Conservation (phyloP, 2,888 invertebrate genomes). For the Prosopocoilus inquinatus region DNA sequence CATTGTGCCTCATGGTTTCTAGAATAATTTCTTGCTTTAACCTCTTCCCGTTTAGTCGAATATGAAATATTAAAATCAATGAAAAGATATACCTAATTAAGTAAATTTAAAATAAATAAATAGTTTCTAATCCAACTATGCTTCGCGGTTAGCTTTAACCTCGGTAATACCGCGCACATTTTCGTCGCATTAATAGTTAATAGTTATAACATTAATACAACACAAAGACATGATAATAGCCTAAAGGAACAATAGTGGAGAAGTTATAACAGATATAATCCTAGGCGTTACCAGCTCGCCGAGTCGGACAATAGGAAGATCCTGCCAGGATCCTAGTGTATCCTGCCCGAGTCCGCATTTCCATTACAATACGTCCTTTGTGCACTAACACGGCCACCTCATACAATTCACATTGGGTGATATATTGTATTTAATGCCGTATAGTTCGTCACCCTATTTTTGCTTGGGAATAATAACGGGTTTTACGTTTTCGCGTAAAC, state of each 20-base stretch:
- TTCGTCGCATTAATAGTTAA: conserved; percentile 19
- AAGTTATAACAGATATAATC: conserved; percentile 35
- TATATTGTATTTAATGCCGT: conserved; percentile 29
- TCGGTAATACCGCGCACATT: conserved; percentile 5
- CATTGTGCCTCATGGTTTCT: too few relatives aligned
- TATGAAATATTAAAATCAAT: too few relatives aligned
- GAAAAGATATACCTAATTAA: too few relatives aligned
- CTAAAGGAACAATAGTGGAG: conserved; percentile 30
- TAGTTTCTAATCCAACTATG: too few relatives aligned
- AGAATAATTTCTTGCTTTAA: too few relatives aligned
- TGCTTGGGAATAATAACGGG: neutral
- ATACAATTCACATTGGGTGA: conserved; percentile 36
- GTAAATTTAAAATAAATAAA: too few relatives aligned
- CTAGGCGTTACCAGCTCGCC: conserved; percentile 30
- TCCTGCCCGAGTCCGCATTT: conserved; percentile 29
- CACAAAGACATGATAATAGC: conserved; percentile 29
- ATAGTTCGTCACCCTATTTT: neutral
- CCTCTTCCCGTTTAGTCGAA: too few relatives aligned
- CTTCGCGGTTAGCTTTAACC: too few relatives aligned
- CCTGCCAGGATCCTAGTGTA: conserved; percentile 26
- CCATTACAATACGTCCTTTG: conserved; percentile 33
- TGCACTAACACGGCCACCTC: conserved; percentile 28
- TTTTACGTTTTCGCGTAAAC: neutral
- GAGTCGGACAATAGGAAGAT: conserved; percentile 33
- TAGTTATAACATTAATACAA: conserved; percentile 30